Evolutionary conservation across 2,113 vertebrate genomes (phyloP).

Genomic region (Siphamia tubifer): DNA sequence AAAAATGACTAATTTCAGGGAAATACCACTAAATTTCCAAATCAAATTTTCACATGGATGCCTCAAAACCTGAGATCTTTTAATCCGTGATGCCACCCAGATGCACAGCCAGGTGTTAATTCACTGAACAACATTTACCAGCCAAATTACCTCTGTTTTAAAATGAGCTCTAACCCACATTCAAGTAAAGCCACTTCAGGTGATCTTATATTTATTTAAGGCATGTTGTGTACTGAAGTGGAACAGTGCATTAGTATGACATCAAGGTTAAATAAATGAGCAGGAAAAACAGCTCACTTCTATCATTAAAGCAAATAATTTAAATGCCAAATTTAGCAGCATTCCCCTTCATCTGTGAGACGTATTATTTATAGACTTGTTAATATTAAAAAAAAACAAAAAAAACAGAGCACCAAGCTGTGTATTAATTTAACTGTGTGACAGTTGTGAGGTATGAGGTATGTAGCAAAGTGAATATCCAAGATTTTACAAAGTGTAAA

Average conservation of each 20-base stretch:
- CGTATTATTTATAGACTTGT: background rate
- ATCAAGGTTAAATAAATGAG: constrained; percentile 36
- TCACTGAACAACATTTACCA: background rate
- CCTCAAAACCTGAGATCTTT: background rate
- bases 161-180: background rate
- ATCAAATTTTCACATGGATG: constrained; percentile 14
- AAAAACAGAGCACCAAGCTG: background rate
- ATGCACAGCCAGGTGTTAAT: constrained; percentile 17
- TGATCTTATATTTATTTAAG: background rate
- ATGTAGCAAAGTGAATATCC: constrained; percentile 12
- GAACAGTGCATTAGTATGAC: constrained; percentile 38
- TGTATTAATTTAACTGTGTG: background rate
- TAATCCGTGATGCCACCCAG: constrained; percentile 49
- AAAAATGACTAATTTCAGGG: constrained; percentile 1
- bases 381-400: background rate
- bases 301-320: background rate
- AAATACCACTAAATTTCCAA: constrained; percentile 41
- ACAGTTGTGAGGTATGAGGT: background rate
- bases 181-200: background rate
- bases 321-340: constrained; percentile 23
- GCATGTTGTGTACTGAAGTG: background rate
- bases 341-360: constrained; percentile 9
- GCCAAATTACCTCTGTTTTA: background rate
- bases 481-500: constrained; percentile 18
- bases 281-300: background rate